Base-by-base conservation (phyloP, 2,888 invertebrate genomes). In the Itoplectis maculator region DNA sequence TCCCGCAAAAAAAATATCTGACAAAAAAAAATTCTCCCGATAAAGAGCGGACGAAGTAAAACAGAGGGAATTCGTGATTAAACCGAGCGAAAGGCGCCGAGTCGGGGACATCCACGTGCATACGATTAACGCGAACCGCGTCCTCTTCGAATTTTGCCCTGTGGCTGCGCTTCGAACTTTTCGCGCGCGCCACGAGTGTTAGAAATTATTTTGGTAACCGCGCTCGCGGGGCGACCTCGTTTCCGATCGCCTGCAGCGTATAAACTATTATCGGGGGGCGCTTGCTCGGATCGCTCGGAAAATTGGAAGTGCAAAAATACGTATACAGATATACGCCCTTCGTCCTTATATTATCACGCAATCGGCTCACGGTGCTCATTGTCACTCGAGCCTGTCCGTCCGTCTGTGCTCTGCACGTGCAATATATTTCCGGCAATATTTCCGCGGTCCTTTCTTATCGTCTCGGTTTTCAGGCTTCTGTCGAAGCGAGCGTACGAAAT, bases 201-300 rank as follows among this genome's bases (percentile, higher is more conserved):
- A 54, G 65, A 75, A 75, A 75, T 75, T 75, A 80, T 80, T 80
- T 80, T 20, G 75, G 75, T 74, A 74, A 59, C 74, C 69, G 37
- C n/a, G n/a, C n/a, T n/a, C n/a, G n/a, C 61, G 59, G 29, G 29
- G 37, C 66, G 63, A 80, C 80, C 69, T 75, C 63, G 54, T 75
- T 80, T 80, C 69, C 69, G 69, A 75, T 70, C 75, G 59, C 45
- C 68, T 35, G 61, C 42, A 37, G 49, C 45, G 42, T 63, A n/a
- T n/a, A 65, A 75, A 56, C 68, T 65, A 75, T 70, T 65, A 75
- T 74, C 56, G 29, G 29, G 20, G 29, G 29, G 20, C 45, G 73
- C 23, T 45, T 63, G n/a, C 63, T 45, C 23, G 35, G 56, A 37
- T 56, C 49, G n/a, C n/a, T n/a, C n/a, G n/a, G 74, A 63, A 63